These are phyloP conservation scores for Cacatua alba DNA, from an alignment of 2,113 vertebrate genomes.

Conservation along the genomic window DNA sequence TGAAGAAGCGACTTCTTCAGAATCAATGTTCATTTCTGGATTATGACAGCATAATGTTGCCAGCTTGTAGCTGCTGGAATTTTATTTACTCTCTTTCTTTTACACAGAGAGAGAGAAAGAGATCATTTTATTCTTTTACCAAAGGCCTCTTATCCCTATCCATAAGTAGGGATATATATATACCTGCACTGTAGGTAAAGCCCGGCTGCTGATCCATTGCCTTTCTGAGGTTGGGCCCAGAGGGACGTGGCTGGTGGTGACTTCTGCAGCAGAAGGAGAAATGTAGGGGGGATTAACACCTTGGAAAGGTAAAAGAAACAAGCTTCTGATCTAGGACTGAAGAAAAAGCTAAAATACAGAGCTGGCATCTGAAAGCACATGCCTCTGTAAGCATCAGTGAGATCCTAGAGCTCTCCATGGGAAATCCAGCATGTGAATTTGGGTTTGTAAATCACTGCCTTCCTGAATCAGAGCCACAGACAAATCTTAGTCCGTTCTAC, in stretches of 20 bases:
- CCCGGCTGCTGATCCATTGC: neutral
- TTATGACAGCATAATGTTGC: constrained; percentile 61
- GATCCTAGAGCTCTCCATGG: neutral
- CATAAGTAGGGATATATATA: neutral
- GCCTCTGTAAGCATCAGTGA: neutral
- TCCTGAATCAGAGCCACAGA: neutral
- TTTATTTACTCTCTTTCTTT: constrained; percentile 46
- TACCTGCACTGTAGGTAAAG: neutral
- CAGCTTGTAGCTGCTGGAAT: constrained; percentile 66
- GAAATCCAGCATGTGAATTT: neutral
- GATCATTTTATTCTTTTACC: constrained; percentile 29
- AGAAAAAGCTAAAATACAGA: neutral
- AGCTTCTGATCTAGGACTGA: neutral
- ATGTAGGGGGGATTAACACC: neutral
- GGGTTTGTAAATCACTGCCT: neutral
- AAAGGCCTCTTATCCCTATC: neutral
- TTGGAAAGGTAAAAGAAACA: neutral
- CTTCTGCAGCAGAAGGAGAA: neutral
- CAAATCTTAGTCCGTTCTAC: neutral
- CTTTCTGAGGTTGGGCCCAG: neutral
- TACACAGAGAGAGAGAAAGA: neutral
- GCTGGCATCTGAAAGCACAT: neutral
- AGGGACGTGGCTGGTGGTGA: neutral
- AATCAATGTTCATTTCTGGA: constrained; percentile 74
- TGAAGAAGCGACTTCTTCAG: constrained; percentile 77